Evolutionary conservation across 1,140 invertebrate genomes (phyloP).

Genomic region (Cryptotermes secundus): DNA sequence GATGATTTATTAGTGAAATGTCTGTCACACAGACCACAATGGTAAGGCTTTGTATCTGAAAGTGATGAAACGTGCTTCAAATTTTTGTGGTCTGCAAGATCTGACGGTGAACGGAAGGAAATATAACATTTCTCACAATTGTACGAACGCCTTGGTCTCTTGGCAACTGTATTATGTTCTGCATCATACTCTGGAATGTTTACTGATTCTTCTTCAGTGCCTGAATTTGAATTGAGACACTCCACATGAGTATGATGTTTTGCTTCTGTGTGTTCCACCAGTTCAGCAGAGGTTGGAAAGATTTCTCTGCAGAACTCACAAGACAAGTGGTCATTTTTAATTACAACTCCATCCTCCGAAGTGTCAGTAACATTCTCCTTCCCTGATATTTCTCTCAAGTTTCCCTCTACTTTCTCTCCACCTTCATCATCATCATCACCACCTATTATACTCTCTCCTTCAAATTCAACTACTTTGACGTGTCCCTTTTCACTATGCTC

Average conservation of each 20-base stretch:
- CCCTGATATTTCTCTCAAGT: too few species aligned
- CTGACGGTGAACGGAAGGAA: slow-evolving; percentile 27
- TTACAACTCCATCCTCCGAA: not conserved
- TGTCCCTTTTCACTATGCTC: slow-evolving; percentile 43
- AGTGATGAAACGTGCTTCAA: not conserved
- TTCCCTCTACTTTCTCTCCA: not conserved
- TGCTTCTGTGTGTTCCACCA: slow-evolving; percentile 28
- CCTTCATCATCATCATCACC: not conserved
- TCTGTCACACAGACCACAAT: slow-evolving; percentile 48
- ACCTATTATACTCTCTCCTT: not conserved
- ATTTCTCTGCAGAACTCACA: not conserved
- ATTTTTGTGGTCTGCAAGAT: slow-evolving; percentile 29
- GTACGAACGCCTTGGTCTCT: slow-evolving; percentile 31
- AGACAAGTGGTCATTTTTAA: not conserved
- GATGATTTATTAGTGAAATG: slow-evolving; percentile 49
- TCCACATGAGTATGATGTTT: slow-evolving; percentile 32
- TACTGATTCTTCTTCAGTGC: not conserved
- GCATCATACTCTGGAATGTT: too few species aligned
- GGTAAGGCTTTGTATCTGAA: slow-evolving; percentile 28
- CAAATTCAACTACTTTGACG: not conserved
- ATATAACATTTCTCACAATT: slow-evolving; percentile 23
- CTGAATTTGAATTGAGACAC: slow-evolving; percentile 22
- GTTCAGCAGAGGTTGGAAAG: slow-evolving; percentile 22
- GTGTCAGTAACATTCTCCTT: not conserved
- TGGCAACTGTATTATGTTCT: not conserved